These are phyloP conservation scores for Coptotermes formosanus DNA, from an alignment of 1,140 invertebrate genomes.

Conservation along the genomic window DNA sequence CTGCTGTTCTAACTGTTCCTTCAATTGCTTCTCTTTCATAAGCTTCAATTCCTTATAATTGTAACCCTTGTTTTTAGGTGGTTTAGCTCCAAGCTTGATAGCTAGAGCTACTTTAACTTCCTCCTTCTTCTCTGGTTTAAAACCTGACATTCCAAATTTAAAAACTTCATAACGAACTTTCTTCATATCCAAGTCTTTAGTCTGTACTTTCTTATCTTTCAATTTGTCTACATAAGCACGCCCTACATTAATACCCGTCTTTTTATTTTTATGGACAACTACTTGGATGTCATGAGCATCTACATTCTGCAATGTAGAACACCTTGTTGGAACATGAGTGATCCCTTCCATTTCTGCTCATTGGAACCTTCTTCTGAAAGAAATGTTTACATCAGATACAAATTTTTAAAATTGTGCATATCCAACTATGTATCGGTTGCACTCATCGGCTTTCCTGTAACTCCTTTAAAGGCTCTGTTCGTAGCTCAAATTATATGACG, in stretches of 20 bases:
- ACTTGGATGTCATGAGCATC: not conserved
- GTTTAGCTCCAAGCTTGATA: slow-evolving; percentile 62
- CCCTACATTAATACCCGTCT: not conserved
- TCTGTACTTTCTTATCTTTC: not conserved
- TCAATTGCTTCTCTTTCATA: slow-evolving; percentile 44
- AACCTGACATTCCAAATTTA: slow-evolving; percentile 63
- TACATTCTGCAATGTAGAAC: not conserved
- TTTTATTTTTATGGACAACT: slow-evolving; percentile 1
- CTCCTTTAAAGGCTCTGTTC: no score
- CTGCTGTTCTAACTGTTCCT: slow-evolving; percentile 44
- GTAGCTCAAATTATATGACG: no score
- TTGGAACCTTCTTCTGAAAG: no score
- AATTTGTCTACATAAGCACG: not conserved
- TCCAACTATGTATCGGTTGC: no score
- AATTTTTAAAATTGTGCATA: no score
- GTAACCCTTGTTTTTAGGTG: slow-evolving; percentile 54
- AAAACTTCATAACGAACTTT: slow-evolving; percentile 59
- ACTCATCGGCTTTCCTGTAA: no score
- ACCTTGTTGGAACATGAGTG: not conserved
- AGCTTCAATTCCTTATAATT: slow-evolving; percentile 59
- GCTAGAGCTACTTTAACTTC: slow-evolving; percentile 59
- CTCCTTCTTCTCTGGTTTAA: slow-evolving; percentile 54
- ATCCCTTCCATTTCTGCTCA: not conserved
- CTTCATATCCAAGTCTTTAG: slow-evolving; percentile 53
- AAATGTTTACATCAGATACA: no score